A percentile compares a stretch with the other conserved stretches of the same genome.
These are phyloP conservation scores for Adelognathus sp. DNA, from an alignment of 2,888 invertebrate genomes.

Conservation along the genomic window DNA sequence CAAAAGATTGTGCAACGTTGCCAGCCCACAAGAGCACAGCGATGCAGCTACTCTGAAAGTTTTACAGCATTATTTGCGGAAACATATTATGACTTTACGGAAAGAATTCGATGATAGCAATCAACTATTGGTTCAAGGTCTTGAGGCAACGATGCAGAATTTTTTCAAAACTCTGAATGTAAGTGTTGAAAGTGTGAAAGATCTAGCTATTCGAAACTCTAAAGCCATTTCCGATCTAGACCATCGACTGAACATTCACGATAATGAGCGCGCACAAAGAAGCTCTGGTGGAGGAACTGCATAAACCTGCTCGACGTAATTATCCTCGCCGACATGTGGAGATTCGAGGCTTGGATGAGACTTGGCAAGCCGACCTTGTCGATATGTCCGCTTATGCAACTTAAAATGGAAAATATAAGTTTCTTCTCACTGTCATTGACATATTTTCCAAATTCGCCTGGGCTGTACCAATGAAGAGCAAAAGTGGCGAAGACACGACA, in stretches of 20 bases:
- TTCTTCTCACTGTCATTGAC: conserved; percentile 75
- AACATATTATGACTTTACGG: background rate
- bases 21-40: background rate
- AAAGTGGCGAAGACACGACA: too few relatives aligned
- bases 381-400: conserved; percentile 70
- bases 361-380: conserved; percentile 79
- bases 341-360: conserved; percentile 72
- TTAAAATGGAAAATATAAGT: conserved; percentile 70
- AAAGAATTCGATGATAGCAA: conserved; percentile 2
- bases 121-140: background rate
- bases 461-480: too few relatives aligned
- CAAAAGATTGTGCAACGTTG: background rate
- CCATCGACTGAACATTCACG: background rate
- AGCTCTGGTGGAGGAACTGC: conserved; percentile 20
- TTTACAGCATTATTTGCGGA: background rate
- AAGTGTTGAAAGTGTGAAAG: background rate
- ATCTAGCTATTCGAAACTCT: background rate
- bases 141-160: background rate
- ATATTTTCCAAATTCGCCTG: conserved; percentile 50
- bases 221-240: background rate
- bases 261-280: conserved; percentile 7
- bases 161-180: background rate
- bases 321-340: conserved; percentile 29
- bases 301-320: conserved; percentile 33
- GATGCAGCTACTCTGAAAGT: conserved; percentile 32